Base-by-base conservation (phyloP, 2,113 vertebrate genomes). In the Lethenteron reissneri region DNA sequence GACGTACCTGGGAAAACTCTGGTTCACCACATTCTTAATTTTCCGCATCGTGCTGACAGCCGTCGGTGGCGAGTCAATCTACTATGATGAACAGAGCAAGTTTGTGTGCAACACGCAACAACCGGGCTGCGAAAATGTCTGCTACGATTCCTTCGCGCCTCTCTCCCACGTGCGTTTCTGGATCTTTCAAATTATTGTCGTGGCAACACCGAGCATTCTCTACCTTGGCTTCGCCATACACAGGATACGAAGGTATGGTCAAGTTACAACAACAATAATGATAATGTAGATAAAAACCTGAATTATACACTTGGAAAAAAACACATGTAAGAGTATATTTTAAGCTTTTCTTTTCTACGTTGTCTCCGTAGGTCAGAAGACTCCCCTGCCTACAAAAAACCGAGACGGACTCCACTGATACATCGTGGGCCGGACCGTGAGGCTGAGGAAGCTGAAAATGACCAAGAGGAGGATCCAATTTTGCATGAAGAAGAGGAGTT, bases 401-500 rank as follows among this genome's bases (percentile, higher is more conserved):
- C 78, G 25, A 73, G 56, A 58, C 87, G 82, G 76, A 81, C 80
- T 15, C 81, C 80, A 1, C 81, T 82, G 56, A 73, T 83, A 56
- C 82, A 84, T 74, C 90, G 89, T 88, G 83, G 83, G 73, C 76
- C 80, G 0, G 80, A 79, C 75, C 83, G 74, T 56, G 82, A 81
- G 19, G 72, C 85, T 19, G 86, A 85, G 41, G 85, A 89, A 0
- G 79, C 84, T 0, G 72, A 83, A 57, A 87, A 88, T 41, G 83
- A 84, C 1, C 88, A 87, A 0, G 89, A 92, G 19, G 88, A 90
- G 12, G 91, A 97, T 73, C 92, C 90, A 57, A 97, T 97, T 86
- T 83, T 71, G 2, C 82, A 82, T 1, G 85, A 68, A 68, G 64
- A 88, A 41, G 80, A 75, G 73, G 85, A 84, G 74, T 76, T 77